Percentiles rank a stretch among this genome's conserved stretches.
Evolutionary conservation across 2,888 invertebrate species (phyloP).

Genomic region (Achlya flavicornis): DNA sequence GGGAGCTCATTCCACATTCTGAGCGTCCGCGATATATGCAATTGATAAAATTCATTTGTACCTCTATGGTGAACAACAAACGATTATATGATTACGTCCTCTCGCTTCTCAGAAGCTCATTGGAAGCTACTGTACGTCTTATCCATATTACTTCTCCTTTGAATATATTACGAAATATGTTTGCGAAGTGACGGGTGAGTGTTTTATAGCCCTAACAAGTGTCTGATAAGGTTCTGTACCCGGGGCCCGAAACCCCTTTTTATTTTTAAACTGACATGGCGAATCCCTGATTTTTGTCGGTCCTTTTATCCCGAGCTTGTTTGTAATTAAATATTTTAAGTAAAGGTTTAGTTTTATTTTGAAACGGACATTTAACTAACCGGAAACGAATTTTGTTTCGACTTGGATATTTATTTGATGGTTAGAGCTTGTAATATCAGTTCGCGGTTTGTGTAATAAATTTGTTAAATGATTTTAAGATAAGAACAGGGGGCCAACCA

Average conservation of each 20-base stretch:
- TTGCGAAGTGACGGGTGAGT: conserved; percentile 58
- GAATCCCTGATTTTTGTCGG: conserved; percentile 40
- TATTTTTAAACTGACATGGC: conserved; percentile 43
- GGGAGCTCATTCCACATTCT: too few species aligned
- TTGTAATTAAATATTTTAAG: conserved; percentile 30
- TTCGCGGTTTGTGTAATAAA: neutral
- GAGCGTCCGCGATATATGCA: too few species aligned
- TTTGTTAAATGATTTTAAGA: too few species aligned
- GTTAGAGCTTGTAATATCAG: neutral
- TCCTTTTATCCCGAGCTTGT: conserved; percentile 33
- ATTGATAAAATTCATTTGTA: too few species aligned
- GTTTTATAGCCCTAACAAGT: conserved; percentile 59
- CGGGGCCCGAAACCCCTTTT: conserved; percentile 25
- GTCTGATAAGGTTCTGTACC: conserved; percentile 38
- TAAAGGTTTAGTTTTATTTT: conserved; percentile 18
- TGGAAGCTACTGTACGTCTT: neutral
- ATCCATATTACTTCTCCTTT: conserved; percentile 39
- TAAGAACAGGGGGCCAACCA: too few species aligned
- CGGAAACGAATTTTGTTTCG: conserved; percentile 1
- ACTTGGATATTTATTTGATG: neutral
- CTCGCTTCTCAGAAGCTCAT: neutral
- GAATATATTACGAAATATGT: conserved; percentile 59
- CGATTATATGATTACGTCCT: neutral
- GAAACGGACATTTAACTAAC: neutral
- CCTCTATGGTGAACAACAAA: neutral